Percentiles rank a stretch among this genome's conserved stretches.
phyloP scores from a whole-genome alignment of 2,888 invertebrate genomes.

The Cephonodes hylas region DNA sequence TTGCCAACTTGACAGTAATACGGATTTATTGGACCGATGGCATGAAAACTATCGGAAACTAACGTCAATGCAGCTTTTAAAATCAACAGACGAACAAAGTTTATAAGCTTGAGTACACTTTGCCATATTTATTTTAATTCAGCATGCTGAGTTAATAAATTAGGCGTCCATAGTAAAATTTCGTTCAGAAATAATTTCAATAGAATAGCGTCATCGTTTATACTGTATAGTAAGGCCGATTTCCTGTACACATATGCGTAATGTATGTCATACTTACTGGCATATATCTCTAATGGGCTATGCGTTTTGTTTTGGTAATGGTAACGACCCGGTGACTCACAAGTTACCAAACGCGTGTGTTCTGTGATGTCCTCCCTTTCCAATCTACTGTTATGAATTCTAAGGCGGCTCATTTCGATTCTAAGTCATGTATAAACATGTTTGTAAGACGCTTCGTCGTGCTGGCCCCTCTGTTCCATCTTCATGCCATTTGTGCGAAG shows the following conservation, averaged over 20 bases:
- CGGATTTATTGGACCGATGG: background rate
- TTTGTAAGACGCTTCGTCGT: background rate
- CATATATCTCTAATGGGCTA: slow-evolving; percentile 30
- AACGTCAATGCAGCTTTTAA: background rate
- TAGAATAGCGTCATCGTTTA: slow-evolving; percentile 8
- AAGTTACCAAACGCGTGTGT: slow-evolving; percentile 14
- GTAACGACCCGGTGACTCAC: slow-evolving; percentile 23
- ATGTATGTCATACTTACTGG: slow-evolving; percentile 33
- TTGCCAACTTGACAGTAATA: background rate
- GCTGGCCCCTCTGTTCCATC: background rate
- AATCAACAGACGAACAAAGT: background rate
- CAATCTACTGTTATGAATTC: slow-evolving; percentile 1
- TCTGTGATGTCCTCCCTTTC: slow-evolving; percentile 8
- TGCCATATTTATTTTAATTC: background rate
- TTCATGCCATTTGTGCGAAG: background rate
- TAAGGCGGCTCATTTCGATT: background rate
- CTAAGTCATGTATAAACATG: background rate
- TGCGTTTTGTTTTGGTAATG: slow-evolving; percentile 30
- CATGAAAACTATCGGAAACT: background rate
- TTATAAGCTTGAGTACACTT: background rate
- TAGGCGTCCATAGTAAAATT: background rate
- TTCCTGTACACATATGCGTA: slow-evolving; percentile 37
- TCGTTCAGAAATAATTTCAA: background rate
- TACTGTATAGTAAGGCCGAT: slow-evolving; percentile 42
- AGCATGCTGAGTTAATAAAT: background rate